Evolutionary conservation across 2,888 invertebrate species (phyloP).

Genomic region (Caenorhabditis becei): DNA sequence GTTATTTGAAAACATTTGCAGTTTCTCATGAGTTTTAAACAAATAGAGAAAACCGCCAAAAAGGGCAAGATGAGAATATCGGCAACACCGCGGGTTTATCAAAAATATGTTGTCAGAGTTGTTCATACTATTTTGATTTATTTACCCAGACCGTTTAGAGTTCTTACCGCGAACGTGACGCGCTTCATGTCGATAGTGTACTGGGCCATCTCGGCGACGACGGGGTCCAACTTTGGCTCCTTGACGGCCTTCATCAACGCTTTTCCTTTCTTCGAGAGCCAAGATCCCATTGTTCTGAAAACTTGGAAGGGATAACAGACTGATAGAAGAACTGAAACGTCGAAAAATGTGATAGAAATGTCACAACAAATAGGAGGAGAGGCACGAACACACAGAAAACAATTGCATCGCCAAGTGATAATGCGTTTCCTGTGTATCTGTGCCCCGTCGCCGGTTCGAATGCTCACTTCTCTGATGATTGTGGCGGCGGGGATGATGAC

Average conservation of each 20-base stretch:
- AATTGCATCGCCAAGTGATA: constrained; percentile 3
- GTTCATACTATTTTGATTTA: too few species aligned
- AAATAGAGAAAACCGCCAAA: too few species aligned
- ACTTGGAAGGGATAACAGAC: background rate
- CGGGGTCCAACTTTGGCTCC: background rate
- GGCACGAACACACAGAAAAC: constrained; percentile 2
- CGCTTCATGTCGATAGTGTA: background rate
- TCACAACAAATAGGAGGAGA: background rate
- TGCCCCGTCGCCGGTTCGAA: background rate
- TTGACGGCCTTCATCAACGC: background rate
- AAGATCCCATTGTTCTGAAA: constrained; percentile 3
- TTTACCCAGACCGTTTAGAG: too few species aligned
- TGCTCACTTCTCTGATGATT: background rate
- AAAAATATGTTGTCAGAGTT: too few species aligned
- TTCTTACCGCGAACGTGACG: constrained; percentile 7
- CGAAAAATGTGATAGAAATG: background rate
- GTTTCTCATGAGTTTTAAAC: too few species aligned
- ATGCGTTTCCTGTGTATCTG: background rate
- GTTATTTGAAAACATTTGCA: too few species aligned
- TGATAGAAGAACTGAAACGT: background rate
- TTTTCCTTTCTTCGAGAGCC: background rate
- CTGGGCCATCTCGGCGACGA: background rate
- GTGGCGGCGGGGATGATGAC: background rate
- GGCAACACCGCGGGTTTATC: too few species aligned
- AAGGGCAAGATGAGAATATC: too few species aligned